These are phyloP conservation scores for Xenopus petersii DNA, from an alignment of 2,797 vertebrate genomes.

Conservation along the genomic window DNA sequence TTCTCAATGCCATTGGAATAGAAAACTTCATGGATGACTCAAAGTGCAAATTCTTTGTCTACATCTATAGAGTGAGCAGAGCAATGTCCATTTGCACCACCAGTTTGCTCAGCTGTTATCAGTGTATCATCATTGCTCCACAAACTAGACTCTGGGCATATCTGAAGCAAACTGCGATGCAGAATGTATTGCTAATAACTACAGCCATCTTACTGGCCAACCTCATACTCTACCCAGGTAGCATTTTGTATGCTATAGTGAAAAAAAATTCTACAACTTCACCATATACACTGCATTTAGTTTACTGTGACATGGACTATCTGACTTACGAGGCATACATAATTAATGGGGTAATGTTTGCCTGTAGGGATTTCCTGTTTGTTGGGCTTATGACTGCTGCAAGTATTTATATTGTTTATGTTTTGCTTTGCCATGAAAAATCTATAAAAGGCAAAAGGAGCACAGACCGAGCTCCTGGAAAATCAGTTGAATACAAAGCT, in stretches of 20 bases:
- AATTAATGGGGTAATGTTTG: slow-evolving; percentile 11
- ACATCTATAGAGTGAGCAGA: slow-evolving; percentile 31
- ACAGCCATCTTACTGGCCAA: background rate
- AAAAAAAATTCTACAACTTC: slow-evolving; percentile 1
- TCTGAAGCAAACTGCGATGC: background rate
- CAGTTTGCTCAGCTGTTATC: slow-evolving; percentile 25
- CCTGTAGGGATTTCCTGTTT: slow-evolving; percentile 41
- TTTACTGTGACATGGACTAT: slow-evolving; percentile 13
- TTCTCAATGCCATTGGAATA: slow-evolving; percentile 6
- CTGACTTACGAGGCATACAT: background rate
- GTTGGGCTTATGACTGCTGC: slow-evolving; percentile 72
- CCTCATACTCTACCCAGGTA: background rate
- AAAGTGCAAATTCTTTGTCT: slow-evolving; percentile 27
- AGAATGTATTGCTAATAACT: slow-evolving; percentile 6
- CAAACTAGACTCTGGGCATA: slow-evolving; percentile 1
- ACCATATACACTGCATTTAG: slow-evolving; percentile 3
- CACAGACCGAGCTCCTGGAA: background rate
- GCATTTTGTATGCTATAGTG: background rate
- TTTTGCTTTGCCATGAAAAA: slow-evolving; percentile 6
- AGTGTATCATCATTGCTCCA: slow-evolving; percentile 15
- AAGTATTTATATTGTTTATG: slow-evolving; percentile 60
- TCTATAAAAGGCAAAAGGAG: slow-evolving; percentile 12
- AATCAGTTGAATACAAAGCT: slow-evolving; percentile 17
- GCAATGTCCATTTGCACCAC: slow-evolving; percentile 36
- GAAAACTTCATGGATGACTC: slow-evolving; percentile 18